Percentiles rank a stretch among this genome's conserved stretches.
phyloP scores from a whole-genome alignment of 2,113 vertebrate species.

The Aldabrachelys gigantea region DNA sequence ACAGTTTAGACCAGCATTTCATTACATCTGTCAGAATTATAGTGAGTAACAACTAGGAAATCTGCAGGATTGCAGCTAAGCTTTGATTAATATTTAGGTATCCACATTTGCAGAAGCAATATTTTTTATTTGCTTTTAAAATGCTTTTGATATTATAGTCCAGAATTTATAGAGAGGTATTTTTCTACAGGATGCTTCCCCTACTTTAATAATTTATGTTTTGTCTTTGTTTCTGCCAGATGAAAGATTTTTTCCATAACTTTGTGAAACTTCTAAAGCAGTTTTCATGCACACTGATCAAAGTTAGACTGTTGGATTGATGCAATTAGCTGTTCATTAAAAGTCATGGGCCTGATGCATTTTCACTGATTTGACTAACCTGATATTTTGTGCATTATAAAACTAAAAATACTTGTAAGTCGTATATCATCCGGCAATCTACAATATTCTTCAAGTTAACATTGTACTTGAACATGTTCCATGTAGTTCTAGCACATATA shows the following conservation, averaged over 20 bases:
- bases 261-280: not conserved
- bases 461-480: not conserved
- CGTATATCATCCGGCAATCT: not conserved
- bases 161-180: not conserved
- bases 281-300: not conserved
- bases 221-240: not conserved
- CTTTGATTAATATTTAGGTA: conserved; percentile 66
- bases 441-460: not conserved
- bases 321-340: not conserved
- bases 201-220: not conserved
- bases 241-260: conserved; percentile 19
- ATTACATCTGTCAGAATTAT: conserved; percentile 35
- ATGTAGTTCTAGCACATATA: not conserved
- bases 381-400: not conserved
- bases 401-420: not conserved
- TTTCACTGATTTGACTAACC: not conserved
- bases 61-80: not conserved
- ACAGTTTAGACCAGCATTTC: conserved; percentile 38
- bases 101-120: conserved; percentile 43
- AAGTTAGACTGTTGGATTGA: conserved; percentile 42
- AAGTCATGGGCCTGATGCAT: not conserved
- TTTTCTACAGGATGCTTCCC: not conserved
- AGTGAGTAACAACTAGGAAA: conserved; percentile 57
- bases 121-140: conserved; percentile 56
- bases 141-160: not conserved